Evolutionary conservation across 2,888 invertebrate species (phyloP).

Genomic region (Trichopria drosophilae): DNA sequence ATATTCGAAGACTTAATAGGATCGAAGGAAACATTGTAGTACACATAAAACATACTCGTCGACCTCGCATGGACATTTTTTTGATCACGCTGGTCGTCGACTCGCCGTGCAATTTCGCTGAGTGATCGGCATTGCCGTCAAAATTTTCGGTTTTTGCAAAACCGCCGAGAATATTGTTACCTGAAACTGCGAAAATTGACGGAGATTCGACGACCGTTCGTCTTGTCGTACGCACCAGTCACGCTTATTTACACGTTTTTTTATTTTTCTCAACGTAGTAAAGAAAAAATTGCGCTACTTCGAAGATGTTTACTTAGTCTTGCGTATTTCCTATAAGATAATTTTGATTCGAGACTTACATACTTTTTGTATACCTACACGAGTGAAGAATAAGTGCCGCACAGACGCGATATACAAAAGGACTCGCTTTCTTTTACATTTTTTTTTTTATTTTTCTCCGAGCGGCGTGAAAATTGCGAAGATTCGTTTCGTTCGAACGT

Average conservation of each 20-base stretch:
- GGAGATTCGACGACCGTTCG: constrained; percentile 15
- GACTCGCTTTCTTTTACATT: no score
- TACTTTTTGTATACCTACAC: constrained; percentile 10
- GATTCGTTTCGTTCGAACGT: no score
- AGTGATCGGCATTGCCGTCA: constrained; percentile 4
- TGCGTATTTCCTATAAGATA: constrained; percentile 18
- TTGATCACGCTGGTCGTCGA: constrained; percentile 18
- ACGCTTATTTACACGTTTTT: constrained; percentile 4
- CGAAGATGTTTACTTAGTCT: constrained; percentile 22
- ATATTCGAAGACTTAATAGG: constrained; percentile 51
- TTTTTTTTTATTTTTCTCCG: no score
- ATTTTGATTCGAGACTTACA: constrained; percentile 28
- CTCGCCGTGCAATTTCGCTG: constrained; percentile 5
- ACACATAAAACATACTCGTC: constrained; percentile 51
- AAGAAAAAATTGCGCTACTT: no score
- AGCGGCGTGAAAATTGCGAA: no score
- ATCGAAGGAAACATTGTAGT: constrained; percentile 51
- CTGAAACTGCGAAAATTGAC: constrained; percentile 23
- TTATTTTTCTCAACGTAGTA: no score
- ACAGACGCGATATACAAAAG: no score
- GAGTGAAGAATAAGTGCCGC: no score
- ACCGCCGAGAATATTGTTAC: no score
- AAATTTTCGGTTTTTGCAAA: no score
- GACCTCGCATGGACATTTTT: constrained; percentile 44
- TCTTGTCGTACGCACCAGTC: constrained; percentile 14